Percentiles rank a stretch among this genome's conserved stretches.
phyloP scores from a whole-genome alignment of 2,888 invertebrate genomes.

The Acanthococcus lagerstroemiae region DNA sequence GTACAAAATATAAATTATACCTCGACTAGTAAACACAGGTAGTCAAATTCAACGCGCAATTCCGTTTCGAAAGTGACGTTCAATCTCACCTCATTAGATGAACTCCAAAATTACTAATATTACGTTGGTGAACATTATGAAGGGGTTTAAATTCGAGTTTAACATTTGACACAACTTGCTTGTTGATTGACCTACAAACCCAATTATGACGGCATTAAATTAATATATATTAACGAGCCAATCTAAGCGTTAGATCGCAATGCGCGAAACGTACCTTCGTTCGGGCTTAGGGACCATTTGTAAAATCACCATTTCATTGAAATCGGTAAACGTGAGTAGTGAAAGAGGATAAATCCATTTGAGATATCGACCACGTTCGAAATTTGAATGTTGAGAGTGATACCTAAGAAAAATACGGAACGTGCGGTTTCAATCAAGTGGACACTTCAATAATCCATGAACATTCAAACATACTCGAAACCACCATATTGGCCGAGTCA shows the following conservation, averaged over 20 bases:
- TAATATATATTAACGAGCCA: too few species aligned
- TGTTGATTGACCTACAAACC: neutral
- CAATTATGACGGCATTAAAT: too few species aligned
- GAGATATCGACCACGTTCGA: slow-evolving; percentile 6
- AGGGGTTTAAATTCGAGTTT: slow-evolving; percentile 16
- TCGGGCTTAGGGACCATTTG: neutral
- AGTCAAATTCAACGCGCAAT: too few species aligned
- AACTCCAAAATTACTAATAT: slow-evolving; percentile 26
- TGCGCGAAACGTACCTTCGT: too few species aligned
- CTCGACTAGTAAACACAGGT: too few species aligned
- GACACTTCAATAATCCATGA: neutral
- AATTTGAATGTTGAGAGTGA: slow-evolving; percentile 2
- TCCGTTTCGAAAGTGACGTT: neutral
- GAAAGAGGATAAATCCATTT: slow-evolving; percentile 10
- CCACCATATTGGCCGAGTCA: too few species aligned
- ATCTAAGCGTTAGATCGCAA: too few species aligned
- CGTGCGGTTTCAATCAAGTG: neutral
- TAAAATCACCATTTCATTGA: slow-evolving; percentile 9
- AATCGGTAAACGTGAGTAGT: slow-evolving; percentile 18
- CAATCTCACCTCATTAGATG: slow-evolving; percentile 1
- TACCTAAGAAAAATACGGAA: neutral
- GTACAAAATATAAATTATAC: too few species aligned
- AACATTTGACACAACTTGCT: neutral
- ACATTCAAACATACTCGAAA: neutral
- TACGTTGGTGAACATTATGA: slow-evolving; percentile 17